Conservation (phyloP, 2,113 vertebrate species). For the Cyprinodon variegatus region DNA sequence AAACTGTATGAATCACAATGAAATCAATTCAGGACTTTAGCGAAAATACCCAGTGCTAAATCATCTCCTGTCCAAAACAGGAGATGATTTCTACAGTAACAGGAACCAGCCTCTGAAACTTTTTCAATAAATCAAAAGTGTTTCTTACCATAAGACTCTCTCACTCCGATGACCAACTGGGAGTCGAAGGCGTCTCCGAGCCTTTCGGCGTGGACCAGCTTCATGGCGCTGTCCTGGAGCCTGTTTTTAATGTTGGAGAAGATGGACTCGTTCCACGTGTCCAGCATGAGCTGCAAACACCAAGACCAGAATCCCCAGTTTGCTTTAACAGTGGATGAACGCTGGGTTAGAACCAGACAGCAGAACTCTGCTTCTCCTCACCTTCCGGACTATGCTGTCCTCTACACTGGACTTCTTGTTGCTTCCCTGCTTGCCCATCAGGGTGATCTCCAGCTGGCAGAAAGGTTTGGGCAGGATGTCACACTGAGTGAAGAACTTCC, state of each 20-base stretch:
- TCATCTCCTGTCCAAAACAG: too few species aligned
- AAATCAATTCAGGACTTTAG: too few species aligned
- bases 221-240: slow-evolving; percentile 98
- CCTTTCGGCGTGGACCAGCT: slow-evolving; percentile 95
- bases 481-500: slow-evolving; percentile 89
- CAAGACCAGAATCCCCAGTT: not conserved
- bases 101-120: too few species aligned
- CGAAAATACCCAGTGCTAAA: too few species aligned
- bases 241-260: slow-evolving; percentile 99
- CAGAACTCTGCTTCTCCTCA: slow-evolving; percentile 30
- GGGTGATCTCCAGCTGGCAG: slow-evolving; percentile 90
- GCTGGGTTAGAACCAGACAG: not conserved
- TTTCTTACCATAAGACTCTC: slow-evolving; percentile 95
- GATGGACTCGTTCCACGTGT: slow-evolving; percentile 99
- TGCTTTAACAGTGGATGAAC: too few species aligned
- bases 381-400: slow-evolving; percentile 98
- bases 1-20: too few species aligned
- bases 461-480: slow-evolving; percentile 93
- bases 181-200: slow-evolving; percentile 98
- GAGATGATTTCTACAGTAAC: too few species aligned
- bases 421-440: slow-evolving; percentile 98
- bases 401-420: slow-evolving; percentile 98
- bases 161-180: slow-evolving; percentile 97
- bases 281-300: slow-evolving; percentile 90
- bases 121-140: not conserved